These are phyloP conservation scores for Ianthella basta DNA, from an alignment of 37 sponge, comb jelly and placozoan species.

Conservation along the genomic window DNA sequence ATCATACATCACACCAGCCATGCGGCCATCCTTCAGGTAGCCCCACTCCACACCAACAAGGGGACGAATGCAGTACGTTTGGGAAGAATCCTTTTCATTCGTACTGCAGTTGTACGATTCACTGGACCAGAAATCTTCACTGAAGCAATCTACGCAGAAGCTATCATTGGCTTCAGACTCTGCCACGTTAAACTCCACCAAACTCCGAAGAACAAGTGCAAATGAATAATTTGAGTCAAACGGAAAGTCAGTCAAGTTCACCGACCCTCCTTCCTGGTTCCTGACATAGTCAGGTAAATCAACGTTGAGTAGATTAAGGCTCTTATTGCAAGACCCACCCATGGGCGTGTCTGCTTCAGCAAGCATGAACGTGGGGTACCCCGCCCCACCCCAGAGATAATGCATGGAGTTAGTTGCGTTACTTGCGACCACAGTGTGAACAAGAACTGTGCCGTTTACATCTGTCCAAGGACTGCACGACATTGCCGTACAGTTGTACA, in stretches of 20 bases:
- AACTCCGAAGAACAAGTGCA: constrained; percentile 46
- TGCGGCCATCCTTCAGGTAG: neutral
- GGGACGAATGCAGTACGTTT: constrained; percentile 17
- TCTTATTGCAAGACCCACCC: neutral
- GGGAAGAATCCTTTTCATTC: neutral
- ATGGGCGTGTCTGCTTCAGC: too few species aligned
- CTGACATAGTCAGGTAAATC: neutral
- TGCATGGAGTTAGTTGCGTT: neutral
- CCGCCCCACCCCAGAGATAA: constrained; percentile 6
- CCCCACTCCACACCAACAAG: neutral
- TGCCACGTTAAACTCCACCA: constrained; percentile 57
- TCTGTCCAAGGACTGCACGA: neutral
- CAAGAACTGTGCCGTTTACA: neutral
- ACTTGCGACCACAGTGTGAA: neutral
- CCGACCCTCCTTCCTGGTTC: constrained; percentile 33
- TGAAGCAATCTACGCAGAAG: neutral
- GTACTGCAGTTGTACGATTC: neutral
- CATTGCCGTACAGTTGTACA: neutral
- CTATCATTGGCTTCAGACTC: constrained; percentile 15
- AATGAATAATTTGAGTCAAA: constrained; percentile 41
- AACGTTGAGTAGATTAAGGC: neutral
- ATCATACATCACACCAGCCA: neutral
- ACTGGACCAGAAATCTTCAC: neutral
- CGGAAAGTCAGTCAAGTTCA: constrained; percentile 30
- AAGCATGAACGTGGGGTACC: constrained; percentile 9